These are phyloP conservation scores for Nomada lathburiana DNA, from an alignment of 2,888 invertebrate genomes.

Conservation along the genomic window DNA sequence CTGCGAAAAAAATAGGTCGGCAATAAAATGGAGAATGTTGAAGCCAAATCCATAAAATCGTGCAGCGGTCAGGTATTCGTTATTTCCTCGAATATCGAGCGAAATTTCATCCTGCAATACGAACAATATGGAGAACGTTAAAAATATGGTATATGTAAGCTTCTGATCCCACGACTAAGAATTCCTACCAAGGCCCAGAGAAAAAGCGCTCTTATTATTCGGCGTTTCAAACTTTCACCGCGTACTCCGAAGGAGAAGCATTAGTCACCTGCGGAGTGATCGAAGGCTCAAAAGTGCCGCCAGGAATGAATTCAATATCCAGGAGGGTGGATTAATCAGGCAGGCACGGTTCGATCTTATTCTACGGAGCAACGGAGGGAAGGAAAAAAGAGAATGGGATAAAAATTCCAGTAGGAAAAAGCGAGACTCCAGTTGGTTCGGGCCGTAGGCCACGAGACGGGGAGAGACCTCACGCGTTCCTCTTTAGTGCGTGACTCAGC, in stretches of 20 bases:
- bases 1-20: not conserved
- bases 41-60: no score
- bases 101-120: no score
- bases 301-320: not conserved
- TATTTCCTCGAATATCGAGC: no score
- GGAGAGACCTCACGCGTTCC: slow-evolving; percentile 70
- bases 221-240: no score
- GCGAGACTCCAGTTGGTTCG: not conserved
- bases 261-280: not conserved
- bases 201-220: no score
- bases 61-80: no score
- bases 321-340: not conserved
- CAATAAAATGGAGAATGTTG: no score
- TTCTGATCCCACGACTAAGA: no score
- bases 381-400: slow-evolving; percentile 9
- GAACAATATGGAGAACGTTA: no score
- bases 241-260: not conserved
- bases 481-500: slow-evolving; percentile 80
- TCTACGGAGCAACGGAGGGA: no score
- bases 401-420: slow-evolving; percentile 44
- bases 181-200: no score
- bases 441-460: slow-evolving; percentile 39
- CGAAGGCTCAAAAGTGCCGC: not conserved
- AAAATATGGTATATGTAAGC: no score
- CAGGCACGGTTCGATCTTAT: not conserved